phyloP scores from a whole-genome alignment of 2,888 invertebrate species.

The Colostygia pectinataria region DNA sequence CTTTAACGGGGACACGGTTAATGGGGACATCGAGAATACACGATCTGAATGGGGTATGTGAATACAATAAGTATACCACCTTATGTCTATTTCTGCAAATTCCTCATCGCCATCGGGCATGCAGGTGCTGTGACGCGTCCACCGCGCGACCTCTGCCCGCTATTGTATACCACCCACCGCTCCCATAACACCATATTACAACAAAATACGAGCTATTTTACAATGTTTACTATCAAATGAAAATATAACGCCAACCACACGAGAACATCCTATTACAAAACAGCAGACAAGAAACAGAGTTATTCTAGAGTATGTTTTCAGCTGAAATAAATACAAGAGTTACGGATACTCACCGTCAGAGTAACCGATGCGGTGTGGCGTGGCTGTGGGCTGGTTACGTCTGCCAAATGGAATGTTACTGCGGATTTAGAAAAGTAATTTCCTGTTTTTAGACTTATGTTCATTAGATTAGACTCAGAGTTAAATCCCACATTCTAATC shows the following conservation, averaged over 20 bases:
- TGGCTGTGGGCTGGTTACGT: background rate
- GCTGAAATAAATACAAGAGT: slow-evolving; percentile 5
- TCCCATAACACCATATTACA: slow-evolving; percentile 16
- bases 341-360: background rate
- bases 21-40: no score
- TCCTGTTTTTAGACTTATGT: no score
- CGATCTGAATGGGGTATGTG: no score
- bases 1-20: no score
- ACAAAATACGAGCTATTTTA: slow-evolving; percentile 11
- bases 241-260: background rate
- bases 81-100: background rate
- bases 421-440: no score
- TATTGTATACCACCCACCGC: slow-evolving; percentile 29
- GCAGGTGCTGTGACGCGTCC: background rate
- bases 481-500: no score
- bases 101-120: background rate
- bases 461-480: no score
- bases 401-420: no score
- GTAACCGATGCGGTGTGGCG: background rate
- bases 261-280: background rate
- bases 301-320: background rate
- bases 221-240: background rate
- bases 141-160: slow-evolving; percentile 36
- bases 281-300: no score
- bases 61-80: no score